Percentiles rank a stretch among this genome's conserved stretches.
Evolutionary conservation across 2,888 invertebrate genomes (phyloP).

Genomic region (Xestia c-nigrum): DNA sequence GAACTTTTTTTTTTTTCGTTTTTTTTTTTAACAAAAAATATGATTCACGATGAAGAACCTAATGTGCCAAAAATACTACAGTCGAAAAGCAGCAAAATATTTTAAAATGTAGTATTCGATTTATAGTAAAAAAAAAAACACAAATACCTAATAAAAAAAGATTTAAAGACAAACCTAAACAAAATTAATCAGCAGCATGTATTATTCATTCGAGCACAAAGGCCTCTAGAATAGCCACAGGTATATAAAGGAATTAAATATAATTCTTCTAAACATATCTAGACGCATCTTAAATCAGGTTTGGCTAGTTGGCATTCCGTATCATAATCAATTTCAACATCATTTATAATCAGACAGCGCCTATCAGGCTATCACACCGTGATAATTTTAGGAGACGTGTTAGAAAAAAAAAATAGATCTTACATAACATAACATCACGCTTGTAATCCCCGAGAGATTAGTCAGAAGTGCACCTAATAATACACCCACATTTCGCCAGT

Average conservation of each 20-base stretch:
- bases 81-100: too few relatives aligned
- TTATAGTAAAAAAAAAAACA: background rate
- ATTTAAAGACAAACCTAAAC: background rate
- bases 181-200: constrained; percentile 8
- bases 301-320: constrained; percentile 27
- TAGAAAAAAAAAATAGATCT: too few relatives aligned
- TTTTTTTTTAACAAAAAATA: too few relatives aligned
- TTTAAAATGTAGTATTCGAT: too few relatives aligned
- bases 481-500: too few relatives aligned
- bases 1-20: too few relatives aligned
- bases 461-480: too few relatives aligned
- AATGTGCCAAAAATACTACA: too few relatives aligned
- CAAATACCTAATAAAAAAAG: background rate
- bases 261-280: constrained; percentile 20
- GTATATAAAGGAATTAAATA: constrained; percentile 6
- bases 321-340: constrained; percentile 37
- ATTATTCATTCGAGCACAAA: constrained; percentile 42
- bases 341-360: constrained; percentile 13
- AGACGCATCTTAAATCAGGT: constrained; percentile 43
- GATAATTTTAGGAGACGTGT: constrained; percentile 10
- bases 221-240: constrained; percentile 28
- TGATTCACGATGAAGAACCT: too few relatives aligned
- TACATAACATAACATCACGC: too few relatives aligned
- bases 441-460: too few relatives aligned
- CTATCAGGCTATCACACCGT: constrained; percentile 18